A percentile compares a stretch with the other conserved stretches of the same genome.
These are phyloP conservation scores for Eupsilia transversa DNA, from an alignment of 2,888 invertebrate genomes.

Conservation along the genomic window DNA sequence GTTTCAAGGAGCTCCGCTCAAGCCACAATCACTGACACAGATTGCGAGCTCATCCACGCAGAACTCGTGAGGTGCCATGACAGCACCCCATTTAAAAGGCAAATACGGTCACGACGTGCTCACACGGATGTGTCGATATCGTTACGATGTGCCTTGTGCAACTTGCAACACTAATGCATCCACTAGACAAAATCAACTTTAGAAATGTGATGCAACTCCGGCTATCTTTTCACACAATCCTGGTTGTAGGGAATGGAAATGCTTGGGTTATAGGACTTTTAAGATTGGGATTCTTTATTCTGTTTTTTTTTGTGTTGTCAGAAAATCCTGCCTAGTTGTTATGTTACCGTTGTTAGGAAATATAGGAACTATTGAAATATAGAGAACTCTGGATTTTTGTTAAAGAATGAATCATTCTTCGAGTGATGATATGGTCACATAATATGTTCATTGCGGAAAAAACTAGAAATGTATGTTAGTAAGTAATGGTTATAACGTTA, in stretches of 20 bases:
- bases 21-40: constrained; percentile 82
- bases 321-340: not conserved
- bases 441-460: not conserved
- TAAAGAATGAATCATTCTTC: constrained; percentile 1
- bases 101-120: constrained; percentile 87
- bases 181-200: constrained; percentile 64
- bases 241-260: constrained; percentile 14
- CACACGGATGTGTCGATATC: constrained; percentile 78
- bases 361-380: not conserved
- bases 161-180: constrained; percentile 69
- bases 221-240: constrained; percentile 41
- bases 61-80: constrained; percentile 84
- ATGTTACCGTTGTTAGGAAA: not conserved
- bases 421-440: not conserved
- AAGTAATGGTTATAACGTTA: no score
- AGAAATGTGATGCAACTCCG: constrained; percentile 57
- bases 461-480: not conserved
- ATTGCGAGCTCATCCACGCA: constrained; percentile 83
- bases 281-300: not conserved
- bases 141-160: constrained; percentile 75
- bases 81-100: constrained; percentile 85
- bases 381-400: not conserved
- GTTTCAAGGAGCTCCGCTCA: constrained; percentile 69
- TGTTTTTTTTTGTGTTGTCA: not conserved
- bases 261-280: not conserved